Base-by-base conservation (phyloP, 2,113 vertebrate species). In the Microtus oregoni region DNA sequence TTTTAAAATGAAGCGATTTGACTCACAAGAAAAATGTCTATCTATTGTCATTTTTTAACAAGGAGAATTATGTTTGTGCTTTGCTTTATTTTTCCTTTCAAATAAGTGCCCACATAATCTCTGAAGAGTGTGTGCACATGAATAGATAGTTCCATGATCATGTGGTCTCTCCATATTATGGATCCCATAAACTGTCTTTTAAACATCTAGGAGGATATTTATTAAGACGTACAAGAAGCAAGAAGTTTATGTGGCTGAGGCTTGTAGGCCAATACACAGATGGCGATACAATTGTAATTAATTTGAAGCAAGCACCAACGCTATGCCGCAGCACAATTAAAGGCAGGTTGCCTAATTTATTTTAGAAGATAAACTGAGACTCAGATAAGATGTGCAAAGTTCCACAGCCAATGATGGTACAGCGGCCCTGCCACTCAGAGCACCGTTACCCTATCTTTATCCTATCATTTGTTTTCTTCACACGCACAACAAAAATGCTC, bases 171-270 rank as follows among this genome's bases (percentile, higher is more conserved):
- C 77, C 24, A 81, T 91, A 92, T 86, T 94, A 82, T 85, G 81
- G 92, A 94, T 94, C 72, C 88, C 68, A 94, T 88, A 96, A 97
- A 96, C 47, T 97, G 89, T 92, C 52, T 97, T 82, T 92, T 97
- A 97, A 98, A 97, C 94, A 97, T 89, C 30, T 47, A 97, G 70
- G 94, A 70, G 24, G n/a, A 96, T 94, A 86, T 85, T 96, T 97
- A 97, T 88, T 78, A 93, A 86, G 67, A 98, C 96, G 94, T 95
- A 97, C 89, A 96, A 98, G 92, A 92, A 98, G 94, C 75, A 44
- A 90, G 90, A 92, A 87, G 78, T 58, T 26, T 55, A 58, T 8
- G 63, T 70, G 38, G 44, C 89, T 90, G 55, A 9, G 22, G 73
- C 68, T 28, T 73, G 19, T 88, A 86, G 32, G 47, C 19, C 86